Evolutionary conservation across 2,888 invertebrate species (phyloP), one percentile per base, ranked within the genome.

Genomic region (Allophyes oxyacanthae): DNA sequence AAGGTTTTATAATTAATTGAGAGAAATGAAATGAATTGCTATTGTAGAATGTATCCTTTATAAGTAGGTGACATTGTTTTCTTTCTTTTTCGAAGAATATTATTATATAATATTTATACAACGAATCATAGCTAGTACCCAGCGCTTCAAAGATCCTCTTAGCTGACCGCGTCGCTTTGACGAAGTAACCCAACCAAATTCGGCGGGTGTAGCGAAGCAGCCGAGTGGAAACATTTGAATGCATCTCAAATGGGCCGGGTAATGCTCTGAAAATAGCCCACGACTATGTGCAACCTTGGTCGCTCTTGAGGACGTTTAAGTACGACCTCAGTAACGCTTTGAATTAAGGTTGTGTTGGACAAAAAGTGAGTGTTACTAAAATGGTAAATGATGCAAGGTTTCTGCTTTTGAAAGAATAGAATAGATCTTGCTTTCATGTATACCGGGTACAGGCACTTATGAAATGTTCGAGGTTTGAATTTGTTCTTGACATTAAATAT

Each of bases 171-270:
- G 13, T 44, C 51, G 15, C 64, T 66, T 65, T 69, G 55, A 63
- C 33, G 37, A 37, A n/a, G 33, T 7, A 53, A 59, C 57, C 48
- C 53, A 36, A 15, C 42, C 28, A 49, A 61, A 66, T 71, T 53
- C 20, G 36, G 45, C 43, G 43, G 28, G 54, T 41, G 43, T 14
- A 20, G 20, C 38, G 63, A 64, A 67, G 48, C 63, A 61, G 13
- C 40, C 60, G 55, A 58, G 63, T 69, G 66, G 53, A 55, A 54
- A 49, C 52, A 4, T 45, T 40, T 55, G 62, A 56, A 58, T 65
- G 71, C 72, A 70, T 69, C 62, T 11, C 64, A 67, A 78, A 69
- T 75, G 77, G 63, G 64, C 54, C 64, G 65, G 60, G 8, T 64
- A 75, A 56, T 38, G 44, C 56, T 66, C 64, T 68, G 32, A 49